Percentiles rank a stretch among this genome's conserved stretches.
These are phyloP conservation scores for Cyprinodon diabolis DNA, from an alignment of 2,797 vertebrate species.

Conservation along the genomic window DNA sequence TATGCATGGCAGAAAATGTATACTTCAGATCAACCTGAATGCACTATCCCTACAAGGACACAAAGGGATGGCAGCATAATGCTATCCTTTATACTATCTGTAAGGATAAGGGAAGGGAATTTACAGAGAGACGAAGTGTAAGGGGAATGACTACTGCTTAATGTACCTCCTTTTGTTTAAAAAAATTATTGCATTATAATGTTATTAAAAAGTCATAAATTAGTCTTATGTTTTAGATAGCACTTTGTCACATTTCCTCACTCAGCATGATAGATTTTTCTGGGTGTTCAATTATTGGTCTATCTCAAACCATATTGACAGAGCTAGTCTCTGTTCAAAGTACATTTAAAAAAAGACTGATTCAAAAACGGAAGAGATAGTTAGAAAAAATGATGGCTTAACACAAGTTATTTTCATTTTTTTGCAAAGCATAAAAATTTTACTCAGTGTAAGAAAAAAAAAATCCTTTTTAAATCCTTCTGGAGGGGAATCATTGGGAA, in stretches of 20 bases:
- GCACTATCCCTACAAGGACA: background rate
- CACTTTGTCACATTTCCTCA: background rate
- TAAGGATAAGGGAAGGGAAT: background rate
- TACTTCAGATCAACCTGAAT: background rate
- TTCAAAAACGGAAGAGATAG: background rate
- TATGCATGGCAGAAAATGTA: background rate
- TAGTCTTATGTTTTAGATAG: background rate
- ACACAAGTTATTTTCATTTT: background rate
- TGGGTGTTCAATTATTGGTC: background rate
- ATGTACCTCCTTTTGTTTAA: too few relatives aligned
- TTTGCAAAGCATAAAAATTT: background rate
- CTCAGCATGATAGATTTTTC: background rate
- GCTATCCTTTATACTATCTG: background rate
- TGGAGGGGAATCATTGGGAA: conserved; percentile 41
- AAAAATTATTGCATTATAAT: background rate
- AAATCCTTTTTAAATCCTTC: conserved; percentile 38
- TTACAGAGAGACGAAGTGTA: background rate
- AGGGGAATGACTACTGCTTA: background rate
- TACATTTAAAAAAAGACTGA: conserved; percentile 15
- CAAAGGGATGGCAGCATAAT: background rate
- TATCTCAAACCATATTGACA: conserved; percentile 16
- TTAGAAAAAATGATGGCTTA: background rate
- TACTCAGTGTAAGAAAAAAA: background rate
- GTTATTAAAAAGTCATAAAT: too few relatives aligned
- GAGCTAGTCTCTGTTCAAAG: conserved; percentile 11